Base-by-base conservation (phyloP, 2,888 invertebrate species). In the Hydraecia micacea region DNA sequence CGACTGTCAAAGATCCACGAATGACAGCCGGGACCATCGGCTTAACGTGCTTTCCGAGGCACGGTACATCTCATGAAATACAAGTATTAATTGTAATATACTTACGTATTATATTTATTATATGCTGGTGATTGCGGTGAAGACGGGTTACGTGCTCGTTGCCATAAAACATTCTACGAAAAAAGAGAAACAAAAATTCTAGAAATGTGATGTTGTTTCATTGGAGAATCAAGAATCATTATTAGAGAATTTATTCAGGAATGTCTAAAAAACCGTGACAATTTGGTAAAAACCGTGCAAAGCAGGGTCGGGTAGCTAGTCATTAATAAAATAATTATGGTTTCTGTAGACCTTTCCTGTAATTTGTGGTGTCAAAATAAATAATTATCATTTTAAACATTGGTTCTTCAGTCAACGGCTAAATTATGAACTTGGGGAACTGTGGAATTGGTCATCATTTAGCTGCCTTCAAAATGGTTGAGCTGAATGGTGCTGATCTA, bases 101-200 rank as follows among this genome's bases (percentile, higher is more conserved):
- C 79, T 72, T 58, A 79, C 79, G 39, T 58, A 15, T 42, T 55
- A 46, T 36, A 25, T 3, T 3, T 32, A 32, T 32, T 32, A 32
- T 32, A 32, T 25, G 21, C 52, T 46, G 42, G 7, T 28, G 58
- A 11, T 66, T 79, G 39, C 2, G 36, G 7, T 55, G 46, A 18
- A 36, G 18, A 0, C 0, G 46, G 42, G 6, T 55, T 25, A 25
- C 36, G 46, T 32, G 25, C 36, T 9, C 25, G 55, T 3, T n/a
- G 39, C 65, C 28, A 21, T 8, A n/a, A 8, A 46, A 3, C 2
- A 39, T 58, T 13, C 79, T 79, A 46, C 0, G 49, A 72, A 39
- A 46, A 39, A 42, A 11, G 15, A 21, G 6, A 13, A 15, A 15
- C 1, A 36, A 36, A 36, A 13, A 36, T 4, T 0, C 5, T 15